Base-by-base conservation (phyloP, 1,140 invertebrate genomes). In the Dryas iulia region DNA sequence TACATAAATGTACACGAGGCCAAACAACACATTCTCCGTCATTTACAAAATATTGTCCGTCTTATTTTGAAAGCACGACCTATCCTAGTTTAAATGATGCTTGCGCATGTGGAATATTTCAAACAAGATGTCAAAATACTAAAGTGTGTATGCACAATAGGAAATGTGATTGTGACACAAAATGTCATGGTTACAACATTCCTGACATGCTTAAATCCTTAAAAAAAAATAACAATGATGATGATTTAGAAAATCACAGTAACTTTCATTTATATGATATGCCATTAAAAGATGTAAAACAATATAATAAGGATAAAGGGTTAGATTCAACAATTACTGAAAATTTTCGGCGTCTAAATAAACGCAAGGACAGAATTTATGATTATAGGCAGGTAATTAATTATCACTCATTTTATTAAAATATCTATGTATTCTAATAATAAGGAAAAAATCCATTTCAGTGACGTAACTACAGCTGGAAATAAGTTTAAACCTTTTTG, bases 401-500 rank as follows among this genome's bases (percentile, higher is more conserved):
- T 53, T 57, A 23, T 39, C 3, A 6, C 7, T 6, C 21, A 47
- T 2, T 47, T 47, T 47, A 18, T 56, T 21, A 52, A 58, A 0
- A 18, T 54, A 10, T 47, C 21, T 47, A 8, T 47, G 0, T 47
- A 7, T 2, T 21, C 21, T 47, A 47, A 2, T 47, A 53, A 57
- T 76, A 59, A 59, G 63, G 57, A 69, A 8, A 25, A 23, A 30
- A 33, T 28, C 52, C 11, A 74, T 82, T 79, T 25, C 47, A 84
- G 76, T 54, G 62, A 77, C 39, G 70, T 77, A 53, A 18, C 57
- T n/a, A 73, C 70, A 31, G 53, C 79, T 56, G 68, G 78, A 33
- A 59, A 60, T 54, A 79, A 75, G 28, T 72, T 72, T 28, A 84
- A 80, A 66, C 84, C 86, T 23, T 88, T 88, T 82, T 87, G 87